Evolutionary conservation across 2,888 invertebrate genomes (phyloP).

Genomic region (Lasioglossum morio): DNA sequence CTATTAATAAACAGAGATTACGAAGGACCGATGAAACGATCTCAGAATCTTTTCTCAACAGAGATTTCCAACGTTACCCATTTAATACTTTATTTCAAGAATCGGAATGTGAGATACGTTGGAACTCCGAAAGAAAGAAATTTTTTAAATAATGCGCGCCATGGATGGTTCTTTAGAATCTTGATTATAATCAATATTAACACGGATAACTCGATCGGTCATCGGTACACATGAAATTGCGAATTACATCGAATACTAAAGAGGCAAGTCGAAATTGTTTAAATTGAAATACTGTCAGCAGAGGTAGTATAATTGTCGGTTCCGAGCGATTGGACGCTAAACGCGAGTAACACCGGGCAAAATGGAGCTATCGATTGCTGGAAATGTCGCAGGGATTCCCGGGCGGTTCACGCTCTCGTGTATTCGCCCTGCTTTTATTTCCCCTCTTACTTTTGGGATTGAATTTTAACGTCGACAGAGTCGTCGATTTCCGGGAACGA

Average conservation of each 20-base stretch:
- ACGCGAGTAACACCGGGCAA: neutral
- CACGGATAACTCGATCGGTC: too few species aligned
- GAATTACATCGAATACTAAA: neutral
- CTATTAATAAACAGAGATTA: too few species aligned
- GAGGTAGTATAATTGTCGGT: constrained; percentile 10
- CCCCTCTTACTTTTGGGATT: constrained; percentile 62
- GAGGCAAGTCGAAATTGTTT: neutral
- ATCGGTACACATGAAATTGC: neutral
- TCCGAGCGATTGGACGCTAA: neutral
- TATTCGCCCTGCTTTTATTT: constrained; percentile 38
- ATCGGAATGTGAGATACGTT: too few species aligned
- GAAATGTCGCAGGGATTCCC: constrained; percentile 28
- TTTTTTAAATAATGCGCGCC: too few species aligned
- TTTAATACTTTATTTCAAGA: too few species aligned
- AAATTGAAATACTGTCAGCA: neutral
- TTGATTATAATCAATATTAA: too few species aligned
- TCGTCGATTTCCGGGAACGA: constrained; percentile 75
- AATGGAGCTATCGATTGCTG: constrained; percentile 41
- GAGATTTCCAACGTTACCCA: too few species aligned
- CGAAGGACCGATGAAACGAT: too few species aligned
- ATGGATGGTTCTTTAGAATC: too few species aligned
- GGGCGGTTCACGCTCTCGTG: constrained; percentile 42
- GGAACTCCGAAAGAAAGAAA: too few species aligned
- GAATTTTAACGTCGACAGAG: constrained; percentile 71
- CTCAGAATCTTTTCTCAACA: too few species aligned